phyloP scores from a whole-genome alignment of 2,113 vertebrate genomes.

The Tupaia chinensis region DNA sequence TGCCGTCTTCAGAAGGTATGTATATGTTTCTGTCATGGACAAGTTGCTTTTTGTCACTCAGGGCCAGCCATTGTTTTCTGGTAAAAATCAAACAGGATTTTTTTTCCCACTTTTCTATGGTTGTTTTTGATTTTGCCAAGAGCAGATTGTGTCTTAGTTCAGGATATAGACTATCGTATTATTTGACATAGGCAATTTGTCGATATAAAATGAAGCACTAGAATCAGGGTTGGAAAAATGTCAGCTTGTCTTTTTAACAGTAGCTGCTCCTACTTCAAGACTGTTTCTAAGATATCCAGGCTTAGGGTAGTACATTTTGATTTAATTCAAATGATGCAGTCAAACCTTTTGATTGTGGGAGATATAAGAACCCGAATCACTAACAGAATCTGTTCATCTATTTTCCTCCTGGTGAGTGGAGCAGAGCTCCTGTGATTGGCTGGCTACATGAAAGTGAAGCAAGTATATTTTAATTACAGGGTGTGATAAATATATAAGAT shows the following conservation, averaged over 20 bases:
- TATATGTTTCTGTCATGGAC: constrained; percentile 50
- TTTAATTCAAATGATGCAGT: not conserved
- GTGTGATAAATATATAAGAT: not conserved
- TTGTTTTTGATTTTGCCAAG: constrained; percentile 11
- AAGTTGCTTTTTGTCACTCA: not conserved
- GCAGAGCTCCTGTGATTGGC: not conserved
- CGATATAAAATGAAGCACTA: not conserved
- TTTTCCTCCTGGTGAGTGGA: not conserved
- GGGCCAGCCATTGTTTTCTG: not conserved
- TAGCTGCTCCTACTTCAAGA: not conserved
- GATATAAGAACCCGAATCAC: not conserved
- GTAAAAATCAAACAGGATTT: not conserved
- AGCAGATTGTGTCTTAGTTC: not conserved
- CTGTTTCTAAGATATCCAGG: not conserved
- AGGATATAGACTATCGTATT: not conserved
- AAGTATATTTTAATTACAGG: not conserved
- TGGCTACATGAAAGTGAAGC: not conserved
- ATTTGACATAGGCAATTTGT: not conserved
- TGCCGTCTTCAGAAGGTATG: constrained; percentile 81
- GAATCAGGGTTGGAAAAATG: not conserved
- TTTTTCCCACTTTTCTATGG: not conserved
- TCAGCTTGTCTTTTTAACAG: not conserved
- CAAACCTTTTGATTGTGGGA: not conserved
- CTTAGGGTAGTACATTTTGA: not conserved
- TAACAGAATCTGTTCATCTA: not conserved